These are phyloP conservation scores for Megaceryle torquata DNA, from an alignment of 2,113 vertebrate genomes.

Conservation along the genomic window DNA sequence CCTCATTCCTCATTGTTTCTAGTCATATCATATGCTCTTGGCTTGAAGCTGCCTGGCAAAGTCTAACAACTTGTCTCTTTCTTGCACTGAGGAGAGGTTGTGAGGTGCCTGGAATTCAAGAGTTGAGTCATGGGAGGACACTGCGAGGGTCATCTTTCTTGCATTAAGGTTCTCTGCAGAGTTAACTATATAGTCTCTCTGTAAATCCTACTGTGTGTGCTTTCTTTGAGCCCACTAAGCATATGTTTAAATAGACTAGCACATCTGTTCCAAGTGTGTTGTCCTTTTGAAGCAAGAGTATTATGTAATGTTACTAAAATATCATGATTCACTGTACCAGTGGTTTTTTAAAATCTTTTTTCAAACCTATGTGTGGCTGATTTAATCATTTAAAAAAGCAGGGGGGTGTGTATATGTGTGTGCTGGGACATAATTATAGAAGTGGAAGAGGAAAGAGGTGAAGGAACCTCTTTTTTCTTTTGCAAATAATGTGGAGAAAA, in stretches of 20 bases:
- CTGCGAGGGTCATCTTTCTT: background rate
- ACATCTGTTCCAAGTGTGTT: background rate
- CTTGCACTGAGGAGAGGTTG: background rate
- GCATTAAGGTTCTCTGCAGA: background rate
- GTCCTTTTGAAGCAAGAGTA: background rate
- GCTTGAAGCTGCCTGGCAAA: background rate
- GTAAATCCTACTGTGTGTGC: background rate
- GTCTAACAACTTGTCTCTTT: background rate
- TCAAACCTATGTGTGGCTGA: background rate
- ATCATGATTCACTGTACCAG: background rate
- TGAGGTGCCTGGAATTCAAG: background rate
- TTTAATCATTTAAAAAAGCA: background rate
- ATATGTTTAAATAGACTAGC: background rate
- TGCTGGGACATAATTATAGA: background rate
- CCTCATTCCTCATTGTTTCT: background rate
- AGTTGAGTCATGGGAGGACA: background rate
- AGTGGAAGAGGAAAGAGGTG: background rate
- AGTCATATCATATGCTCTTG: background rate
- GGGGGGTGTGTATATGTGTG: rapidly evolving
- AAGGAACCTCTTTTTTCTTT: background rate
- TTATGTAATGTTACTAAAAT: background rate
- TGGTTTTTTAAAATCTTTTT: background rate
- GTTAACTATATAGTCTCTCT: background rate
- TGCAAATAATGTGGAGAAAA: background rate
- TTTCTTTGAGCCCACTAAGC: background rate